These are phyloP conservation scores for Heliconius congener DNA, from an alignment of 1,140 invertebrate genomes.

Conservation along the genomic window DNA sequence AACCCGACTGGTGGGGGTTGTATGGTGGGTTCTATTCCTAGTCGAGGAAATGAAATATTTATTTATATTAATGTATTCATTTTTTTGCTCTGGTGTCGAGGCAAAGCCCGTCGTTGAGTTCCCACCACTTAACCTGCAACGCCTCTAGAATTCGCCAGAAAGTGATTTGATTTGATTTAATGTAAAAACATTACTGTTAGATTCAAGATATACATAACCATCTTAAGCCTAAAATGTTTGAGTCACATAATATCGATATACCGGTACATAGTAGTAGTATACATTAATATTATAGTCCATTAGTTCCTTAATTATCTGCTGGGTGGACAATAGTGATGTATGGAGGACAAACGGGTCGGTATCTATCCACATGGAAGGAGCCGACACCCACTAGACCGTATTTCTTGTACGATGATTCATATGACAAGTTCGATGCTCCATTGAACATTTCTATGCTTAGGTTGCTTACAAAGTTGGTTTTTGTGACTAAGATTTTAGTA, in stretches of 20 bases:
- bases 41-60: no score
- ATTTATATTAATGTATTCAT: no score
- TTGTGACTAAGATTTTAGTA: background rate
- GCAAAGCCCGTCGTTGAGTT: no score
- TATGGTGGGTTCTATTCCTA: no score
- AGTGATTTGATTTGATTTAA: no score
- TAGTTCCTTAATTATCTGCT: constrained; percentile 25
- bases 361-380: constrained; percentile 42
- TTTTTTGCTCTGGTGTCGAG: no score
- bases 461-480: background rate
- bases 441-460: constrained; percentile 30
- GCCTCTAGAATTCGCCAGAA: no score
- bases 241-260: background rate
- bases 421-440: constrained; percentile 30
- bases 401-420: constrained; percentile 42
- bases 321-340: constrained; percentile 42
- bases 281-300: constrained; percentile 29
- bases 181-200: no score
- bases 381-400: constrained; percentile 40
- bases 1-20: no score
- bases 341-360: constrained; percentile 36
- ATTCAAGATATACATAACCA: no score
- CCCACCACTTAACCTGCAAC: no score
- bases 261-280: background rate
- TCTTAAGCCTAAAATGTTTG: no score